Conservation (phyloP, 2,113 vertebrate genomes). For the Ameiurus melas region DNA sequence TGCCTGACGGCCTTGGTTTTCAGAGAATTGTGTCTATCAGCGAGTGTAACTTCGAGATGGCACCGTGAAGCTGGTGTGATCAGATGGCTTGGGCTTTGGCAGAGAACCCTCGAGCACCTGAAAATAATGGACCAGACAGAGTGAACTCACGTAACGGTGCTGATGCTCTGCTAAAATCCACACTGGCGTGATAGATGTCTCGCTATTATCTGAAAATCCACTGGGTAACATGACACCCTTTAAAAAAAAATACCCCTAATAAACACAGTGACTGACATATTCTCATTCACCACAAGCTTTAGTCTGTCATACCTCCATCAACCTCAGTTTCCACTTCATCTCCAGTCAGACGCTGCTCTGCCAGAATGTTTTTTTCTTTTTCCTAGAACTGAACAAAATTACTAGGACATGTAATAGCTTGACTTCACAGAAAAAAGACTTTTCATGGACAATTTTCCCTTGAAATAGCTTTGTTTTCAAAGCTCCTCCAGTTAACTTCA, state of each 20-base stretch:
- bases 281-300: constrained; percentile 39
- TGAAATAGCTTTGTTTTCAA: neutral
- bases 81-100: constrained; percentile 30
- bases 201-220: constrained; percentile 45
- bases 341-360: neutral
- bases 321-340: constrained; percentile 38
- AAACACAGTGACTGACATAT: constrained; percentile 46
- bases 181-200: constrained; percentile 2
- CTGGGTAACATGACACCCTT: constrained; percentile 19
- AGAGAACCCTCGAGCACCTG: constrained; percentile 6
- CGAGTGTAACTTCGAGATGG: constrained; percentile 14
- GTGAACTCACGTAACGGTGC: constrained; percentile 24
- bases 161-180: constrained; percentile 35
- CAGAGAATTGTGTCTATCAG: constrained; percentile 35
- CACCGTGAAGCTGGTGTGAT: constrained; percentile 28
- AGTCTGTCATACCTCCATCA: constrained; percentile 32
- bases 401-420: constrained; percentile 38
- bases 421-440: constrained; percentile 25
- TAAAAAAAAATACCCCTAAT: constrained; percentile 34
- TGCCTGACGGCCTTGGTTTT: constrained; percentile 32
- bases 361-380: constrained; percentile 19
- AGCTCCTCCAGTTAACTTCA: constrained; percentile 32
- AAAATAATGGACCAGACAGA: constrained; percentile 36
- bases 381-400: constrained; percentile 25
- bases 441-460: constrained; percentile 38